Base-by-base conservation (phyloP, 2,113 vertebrate genomes). In the Sinocyclocheilus grahami region DNA sequence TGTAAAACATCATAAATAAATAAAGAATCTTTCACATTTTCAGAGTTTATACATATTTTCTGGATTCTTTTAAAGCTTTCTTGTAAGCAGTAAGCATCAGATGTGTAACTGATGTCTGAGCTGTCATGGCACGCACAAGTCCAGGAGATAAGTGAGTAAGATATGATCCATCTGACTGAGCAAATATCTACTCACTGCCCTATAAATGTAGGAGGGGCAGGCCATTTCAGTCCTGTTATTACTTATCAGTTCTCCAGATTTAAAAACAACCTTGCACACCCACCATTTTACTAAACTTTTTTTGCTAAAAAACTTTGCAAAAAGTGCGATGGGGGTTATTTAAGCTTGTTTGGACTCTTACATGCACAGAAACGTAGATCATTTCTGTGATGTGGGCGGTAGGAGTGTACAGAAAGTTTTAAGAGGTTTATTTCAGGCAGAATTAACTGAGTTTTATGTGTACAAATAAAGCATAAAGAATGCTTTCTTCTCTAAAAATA, bases 1-100 rank as follows among this genome's bases (percentile, higher is more conserved):
- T 33, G 55, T 33, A 53, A 53, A 82, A 85, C 80, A 39, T 71
- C 55, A 84, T 85, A 83, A 85, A 85, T 83, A 51, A 14, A 46
- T 62, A 27, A 42, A 84, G 3, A 71, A 78, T 63, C 81, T 74
- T 58, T 63, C 39, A 58, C 14, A 71, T 4, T 53, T 78, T 51
- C 16, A 5, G 0, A 65, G 12, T 67, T 71, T 63, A 74, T 65
- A 42, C 46, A 69, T 60, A 76, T 83, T 62, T 83, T 87, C 62
- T 83, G 22, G 9, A 4, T 80, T 88, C 72, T 55, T 42, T 22
- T 83, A 1, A 22, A 30, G 11, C 37, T 60, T 46, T 24, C n/a
- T 11, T 69, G 42, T 67, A 53, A 51, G 63, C 80, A 82, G 2
- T 69, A n/a, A 18, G 13, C n/a, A 82, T 69, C 18, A 33, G 24